A percentile compares a stretch with the other conserved stretches of the same genome.
Evolutionary conservation across 2,888 invertebrate genomes (phyloP).

Genomic region (Eubasilissa splendida): DNA sequence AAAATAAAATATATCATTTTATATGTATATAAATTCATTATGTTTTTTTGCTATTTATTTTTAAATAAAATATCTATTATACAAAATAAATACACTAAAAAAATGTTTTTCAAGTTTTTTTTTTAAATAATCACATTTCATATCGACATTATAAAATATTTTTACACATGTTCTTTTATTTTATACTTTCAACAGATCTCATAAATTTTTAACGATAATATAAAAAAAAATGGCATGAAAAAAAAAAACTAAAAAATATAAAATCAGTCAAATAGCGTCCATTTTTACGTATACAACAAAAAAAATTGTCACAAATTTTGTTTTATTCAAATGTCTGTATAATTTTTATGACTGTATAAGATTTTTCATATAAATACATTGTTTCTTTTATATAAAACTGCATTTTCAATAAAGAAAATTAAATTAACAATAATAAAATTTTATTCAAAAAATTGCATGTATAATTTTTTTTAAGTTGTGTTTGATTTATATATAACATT

Average conservation of each 20-base stretch:
- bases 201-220: background rate
- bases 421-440: too few species aligned
- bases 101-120: background rate
- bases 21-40: constrained; percentile 40
- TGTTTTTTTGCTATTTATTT: background rate
- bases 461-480: too few species aligned
- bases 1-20: constrained; percentile 9
- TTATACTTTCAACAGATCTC: constrained; percentile 6
- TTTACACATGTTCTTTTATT: background rate
- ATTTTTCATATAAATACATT: too few species aligned
- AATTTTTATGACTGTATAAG: too few species aligned
- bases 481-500: too few species aligned
- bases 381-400: too few species aligned
- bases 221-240: background rate
- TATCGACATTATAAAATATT: background rate
- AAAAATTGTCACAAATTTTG: too few species aligned
- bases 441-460: too few species aligned
- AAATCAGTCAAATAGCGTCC: background rate
- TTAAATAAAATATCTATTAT: constrained; percentile 32
- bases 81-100: constrained; percentile 2
- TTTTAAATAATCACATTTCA: background rate
- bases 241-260: background rate
- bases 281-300: constrained; percentile 1
- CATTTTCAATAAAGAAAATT: too few species aligned
- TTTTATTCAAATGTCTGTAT: too few species aligned